Evolutionary conservation across 2,888 invertebrate genomes (phyloP), one percentile per base, ranked within the genome.

Genomic region (Malthinus seriepunctatus): DNA sequence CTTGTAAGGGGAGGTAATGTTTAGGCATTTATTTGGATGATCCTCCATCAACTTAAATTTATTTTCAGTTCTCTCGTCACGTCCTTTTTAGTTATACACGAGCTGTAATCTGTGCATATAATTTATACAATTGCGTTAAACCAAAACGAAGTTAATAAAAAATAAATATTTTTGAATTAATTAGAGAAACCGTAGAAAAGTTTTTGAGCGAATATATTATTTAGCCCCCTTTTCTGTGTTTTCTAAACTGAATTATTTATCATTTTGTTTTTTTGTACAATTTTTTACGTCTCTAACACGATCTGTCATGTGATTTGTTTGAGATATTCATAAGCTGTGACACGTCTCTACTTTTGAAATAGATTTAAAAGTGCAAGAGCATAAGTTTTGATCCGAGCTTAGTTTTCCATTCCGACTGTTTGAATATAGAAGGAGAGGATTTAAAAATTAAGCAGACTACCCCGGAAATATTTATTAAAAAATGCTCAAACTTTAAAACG

Each of bases 301-400:
- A 23, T 2, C 23, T 23, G 23, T 23, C 23, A 23, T 23, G 23
- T 23, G 23, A 23, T 2, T 23, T 23, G 23, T 23, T 23, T 23
- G 23, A 23, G 23, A 23, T 23, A 23, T 23, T 23, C 23, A 23
- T 23, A 23, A 23, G 23, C 23, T 23, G 55, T 55, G 55, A 51
- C 47, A 39, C 48, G 54, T 10, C 47, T 10, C 47, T 23, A 23
- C 3, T 23, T 23, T 5, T 46, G 55, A 60, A 60, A 51, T 55
- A 53, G 51, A 60, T 60, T 60, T 56, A 51, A 52, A 60, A 46
- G 37, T 60, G 33, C 34, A 51, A 51, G 47, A 60, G 51, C 47
- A 52, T 34, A 39, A 58, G 42, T 58, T 53, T 44, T 14, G 32
- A 58, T 49, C 37, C 48, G 10, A 15, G 37, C 32, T 58, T 58